Conservation (phyloP, 2,888 invertebrate genomes). For the Panzeria rudis region DNA sequence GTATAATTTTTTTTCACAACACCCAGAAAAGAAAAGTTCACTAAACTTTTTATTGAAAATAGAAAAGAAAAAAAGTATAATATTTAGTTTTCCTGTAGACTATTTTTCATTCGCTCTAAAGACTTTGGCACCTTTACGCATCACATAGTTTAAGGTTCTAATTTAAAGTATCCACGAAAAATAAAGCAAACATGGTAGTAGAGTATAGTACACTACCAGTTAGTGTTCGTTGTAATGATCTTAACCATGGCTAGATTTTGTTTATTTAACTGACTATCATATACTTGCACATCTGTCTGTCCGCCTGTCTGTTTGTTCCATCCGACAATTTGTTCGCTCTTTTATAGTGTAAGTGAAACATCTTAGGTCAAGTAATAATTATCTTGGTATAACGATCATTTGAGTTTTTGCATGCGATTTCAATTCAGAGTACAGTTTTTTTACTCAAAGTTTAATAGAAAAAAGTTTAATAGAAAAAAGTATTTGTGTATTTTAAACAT, state of each 20-base stretch:
- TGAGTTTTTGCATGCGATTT: constrained; percentile 52
- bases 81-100: constrained; percentile 38
- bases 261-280: constrained; percentile 40
- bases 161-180: constrained; percentile 66
- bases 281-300: neutral
- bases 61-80: neutral
- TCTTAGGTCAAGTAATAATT: constrained; percentile 69
- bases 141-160: constrained; percentile 75
- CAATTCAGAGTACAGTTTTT: constrained; percentile 26
- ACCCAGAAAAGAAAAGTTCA: constrained; percentile 51
- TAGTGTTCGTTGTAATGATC: constrained; percentile 1
- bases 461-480: neutral
- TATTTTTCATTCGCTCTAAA: constrained; percentile 52
- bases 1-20: constrained; percentile 36
- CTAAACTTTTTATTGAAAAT: constrained; percentile 35
- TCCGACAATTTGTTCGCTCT: constrained; percentile 7
- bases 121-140: constrained; percentile 81
- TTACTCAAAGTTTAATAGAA: constrained; percentile 14
- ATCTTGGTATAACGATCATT: constrained; percentile 65
- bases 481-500: neutral
- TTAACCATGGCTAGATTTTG: constrained; percentile 20
- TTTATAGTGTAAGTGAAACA: constrained; percentile 9
- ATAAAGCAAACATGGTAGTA: constrained; percentile 30
- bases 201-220: neutral
- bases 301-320: neutral